phyloP scores from a whole-genome alignment of 2,113 vertebrate genomes.

The Chaetops frenatus region DNA sequence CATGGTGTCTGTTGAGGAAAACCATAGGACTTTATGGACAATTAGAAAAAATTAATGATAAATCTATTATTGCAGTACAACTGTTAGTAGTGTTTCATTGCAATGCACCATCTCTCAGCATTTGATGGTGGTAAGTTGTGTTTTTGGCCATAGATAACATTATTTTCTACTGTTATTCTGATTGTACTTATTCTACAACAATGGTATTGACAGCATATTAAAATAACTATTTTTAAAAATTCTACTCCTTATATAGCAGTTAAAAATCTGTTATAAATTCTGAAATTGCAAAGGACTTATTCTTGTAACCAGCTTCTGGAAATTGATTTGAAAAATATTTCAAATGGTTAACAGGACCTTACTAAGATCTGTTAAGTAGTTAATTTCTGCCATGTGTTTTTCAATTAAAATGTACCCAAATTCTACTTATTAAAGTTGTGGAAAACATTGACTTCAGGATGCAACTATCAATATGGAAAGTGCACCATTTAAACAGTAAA shows the following conservation, averaged over 20 bases:
- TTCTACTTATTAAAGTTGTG: neutral
- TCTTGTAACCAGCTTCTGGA: neutral
- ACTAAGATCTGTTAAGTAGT: neutral
- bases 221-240: neutral
- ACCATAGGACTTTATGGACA: neutral
- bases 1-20: constrained; percentile 26
- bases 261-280: neutral
- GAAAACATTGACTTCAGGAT: neutral
- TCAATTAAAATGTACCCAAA: neutral
- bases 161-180: constrained; percentile 24
- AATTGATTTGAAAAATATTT: neutral
- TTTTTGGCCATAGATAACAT: neutral
- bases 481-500: neutral
- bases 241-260: neutral
- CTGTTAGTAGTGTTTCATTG: constrained; percentile 1
- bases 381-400: neutral
- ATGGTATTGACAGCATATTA: neutral
- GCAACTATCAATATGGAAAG: neutral
- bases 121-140: neutral
- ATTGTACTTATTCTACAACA: neutral
- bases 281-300: neutral
- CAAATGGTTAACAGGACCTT: neutral
- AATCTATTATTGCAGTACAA: neutral
- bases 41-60: neutral
- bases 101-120: neutral